phyloP scores from a whole-genome alignment of 2,113 vertebrate genomes.

The Climacteris rufus region DNA sequence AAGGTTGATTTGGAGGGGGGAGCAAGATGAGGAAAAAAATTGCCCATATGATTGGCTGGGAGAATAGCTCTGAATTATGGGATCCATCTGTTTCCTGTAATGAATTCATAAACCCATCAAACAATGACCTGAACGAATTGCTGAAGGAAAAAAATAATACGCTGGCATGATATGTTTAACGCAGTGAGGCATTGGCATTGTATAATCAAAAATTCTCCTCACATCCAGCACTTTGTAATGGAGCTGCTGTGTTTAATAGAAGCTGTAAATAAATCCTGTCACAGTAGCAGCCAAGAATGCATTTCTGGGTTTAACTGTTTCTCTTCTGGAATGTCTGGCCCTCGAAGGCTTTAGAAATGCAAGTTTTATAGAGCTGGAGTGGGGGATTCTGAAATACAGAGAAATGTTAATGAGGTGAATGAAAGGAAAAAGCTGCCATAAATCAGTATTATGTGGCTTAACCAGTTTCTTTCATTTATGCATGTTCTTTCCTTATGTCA shows the following conservation, averaged over 20 bases:
- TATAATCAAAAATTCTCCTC: slow-evolving; percentile 84
- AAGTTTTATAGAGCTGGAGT: neutral
- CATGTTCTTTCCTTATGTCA: slow-evolving; percentile 52
- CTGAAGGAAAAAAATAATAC: slow-evolving; percentile 62
- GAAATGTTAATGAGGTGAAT: slow-evolving; percentile 47
- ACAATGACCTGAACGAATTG: slow-evolving; percentile 73
- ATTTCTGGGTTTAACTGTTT: slow-evolving; percentile 65
- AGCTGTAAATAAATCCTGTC: slow-evolving; percentile 70
- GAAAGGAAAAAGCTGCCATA: slow-evolving; percentile 52
- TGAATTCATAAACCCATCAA: slow-evolving; percentile 74
- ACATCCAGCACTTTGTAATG: slow-evolving; percentile 76
- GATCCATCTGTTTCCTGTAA: slow-evolving; percentile 75
- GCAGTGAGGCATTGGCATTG: slow-evolving; percentile 67
- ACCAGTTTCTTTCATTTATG: slow-evolving; percentile 63
- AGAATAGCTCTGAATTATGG: slow-evolving; percentile 70
- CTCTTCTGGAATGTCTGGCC: slow-evolving; percentile 48
- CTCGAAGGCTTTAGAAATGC: slow-evolving; percentile 12
- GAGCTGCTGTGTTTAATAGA: slow-evolving; percentile 74
- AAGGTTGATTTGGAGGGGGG: slow-evolving; percentile 17
- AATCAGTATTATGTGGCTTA: slow-evolving; percentile 57
- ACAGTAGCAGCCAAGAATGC: slow-evolving; percentile 68
- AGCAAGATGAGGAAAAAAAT: slow-evolving; percentile 2
- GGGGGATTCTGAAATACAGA: neutral
- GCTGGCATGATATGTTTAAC: slow-evolving; percentile 58
- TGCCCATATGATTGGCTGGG: slow-evolving; percentile 62